Base-by-base conservation (phyloP, 2,797 vertebrate genomes). In the Ptychadena robeensis region DNA sequence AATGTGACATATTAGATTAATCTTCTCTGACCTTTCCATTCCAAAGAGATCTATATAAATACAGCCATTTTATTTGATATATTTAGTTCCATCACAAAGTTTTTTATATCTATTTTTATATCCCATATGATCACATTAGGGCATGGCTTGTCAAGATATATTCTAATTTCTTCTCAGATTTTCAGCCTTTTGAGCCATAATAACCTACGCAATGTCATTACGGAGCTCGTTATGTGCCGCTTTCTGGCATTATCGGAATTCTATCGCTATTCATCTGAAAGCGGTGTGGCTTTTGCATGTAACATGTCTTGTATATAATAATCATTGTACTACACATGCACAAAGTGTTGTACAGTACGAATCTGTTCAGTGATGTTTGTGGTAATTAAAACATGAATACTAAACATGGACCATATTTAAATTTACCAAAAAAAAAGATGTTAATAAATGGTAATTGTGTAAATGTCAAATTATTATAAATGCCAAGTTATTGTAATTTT, bases 1-100 rank as follows among this genome's bases (percentile, higher is more conserved):
- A 77, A 77, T 77, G 74, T 66, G 74, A 77, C 74, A 65, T 77
- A 77, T 77, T 66, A 66, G 74, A 77, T 77, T 66, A 77, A 77
- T 77, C 74, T 77, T 61, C 74, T 12, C 37, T 67, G 74, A 77
- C 74, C 74, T 77, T 77, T 77, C 35, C 61, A 66, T 77, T 22
- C 74, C 40, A 40, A 28, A 77, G 10, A n/a, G 30, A 77, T 48
- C 63, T 67, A 34, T 66, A 66, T 48, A 77, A 77, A 66, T 66
- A 38, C 35, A 48, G 38, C 66, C 37, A 27, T 66, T 77, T 48
- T 48, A 77, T 48, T 34, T 77, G 38, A 77, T 66, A 77, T 48
- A 65, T 77, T 77, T 77, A 48, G 63, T 44, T 48, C 40, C 31
- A 64, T 77, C 38, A 38, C 74, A 34, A 66, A 44, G 74, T 66